Conservation (phyloP, 2,113 vertebrate species). For the Leucopsar rothschildi region DNA sequence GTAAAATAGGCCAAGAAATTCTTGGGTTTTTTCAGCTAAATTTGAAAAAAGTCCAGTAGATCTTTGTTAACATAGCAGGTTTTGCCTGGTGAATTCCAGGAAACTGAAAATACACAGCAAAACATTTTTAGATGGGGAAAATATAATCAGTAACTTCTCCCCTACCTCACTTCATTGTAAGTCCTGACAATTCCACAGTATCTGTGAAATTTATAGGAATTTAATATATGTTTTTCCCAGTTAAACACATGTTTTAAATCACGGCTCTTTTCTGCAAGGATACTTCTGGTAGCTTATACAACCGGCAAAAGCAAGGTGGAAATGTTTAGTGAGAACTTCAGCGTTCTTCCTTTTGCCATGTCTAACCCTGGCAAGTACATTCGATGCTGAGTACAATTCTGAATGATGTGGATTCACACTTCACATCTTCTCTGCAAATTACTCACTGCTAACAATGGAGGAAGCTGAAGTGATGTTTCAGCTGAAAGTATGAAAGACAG, state of each 20-base stretch:
- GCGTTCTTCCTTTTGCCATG: neutral
- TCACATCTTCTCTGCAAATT: neutral
- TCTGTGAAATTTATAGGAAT: neutral
- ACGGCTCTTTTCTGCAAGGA: neutral
- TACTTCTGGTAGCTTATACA: neutral
- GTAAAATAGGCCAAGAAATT: conserved; percentile 5
- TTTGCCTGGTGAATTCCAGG: neutral
- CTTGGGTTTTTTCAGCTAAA: neutral
- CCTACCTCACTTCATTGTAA: neutral
- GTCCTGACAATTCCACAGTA: neutral
- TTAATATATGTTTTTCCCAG: neutral
- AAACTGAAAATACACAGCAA: conserved; percentile 1
- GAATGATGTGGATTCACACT: neutral
- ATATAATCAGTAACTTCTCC: neutral
- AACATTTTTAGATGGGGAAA: neutral
- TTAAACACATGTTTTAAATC: neutral
- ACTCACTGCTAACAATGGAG: neutral
- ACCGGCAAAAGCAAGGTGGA: neutral
- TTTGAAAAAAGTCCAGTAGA: neutral
- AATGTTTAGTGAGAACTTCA: neutral
- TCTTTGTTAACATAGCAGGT: neutral
- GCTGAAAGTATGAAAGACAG: neutral
- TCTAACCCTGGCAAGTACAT: neutral
- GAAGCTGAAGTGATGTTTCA: neutral
- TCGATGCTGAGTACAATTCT: neutral